Base-by-base conservation (phyloP, 2,797 vertebrate species). In the Betta splendens region DNA sequence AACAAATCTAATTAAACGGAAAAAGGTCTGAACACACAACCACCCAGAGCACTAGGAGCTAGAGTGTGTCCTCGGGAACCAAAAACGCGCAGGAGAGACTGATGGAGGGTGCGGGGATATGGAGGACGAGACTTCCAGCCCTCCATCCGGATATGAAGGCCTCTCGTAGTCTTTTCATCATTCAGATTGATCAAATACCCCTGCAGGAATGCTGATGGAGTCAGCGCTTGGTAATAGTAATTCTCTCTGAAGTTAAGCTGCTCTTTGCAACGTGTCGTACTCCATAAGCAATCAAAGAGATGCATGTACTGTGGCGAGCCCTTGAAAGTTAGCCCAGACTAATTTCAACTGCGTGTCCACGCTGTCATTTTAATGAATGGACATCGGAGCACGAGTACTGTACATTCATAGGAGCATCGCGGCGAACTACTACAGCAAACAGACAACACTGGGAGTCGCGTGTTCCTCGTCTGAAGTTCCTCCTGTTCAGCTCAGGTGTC, bases 1-100 rank as follows among this genome's bases (percentile, higher is more conserved):
- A 92, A 93, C 91, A 93, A 93, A 93, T 93, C 92, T 94, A 94
- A 94, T 94, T 93, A 93, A 94, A 93, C 84, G 89, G 91, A 91
- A 92, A 90, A 91, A 86, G 90, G 90, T 92, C 85, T 86, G 90
- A 92, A 91, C 89, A 91, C 84, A 91, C 89, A 91, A 84, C 85
- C 90, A 86, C 86, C 90, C 88, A 84, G 90, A 92, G 86, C 84
- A 87, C 76, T 73, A 82, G 79, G 83, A 86, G 83, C 83, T 76
- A 86, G 83, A 89, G 85, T 84, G 85, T 85, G 87, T 91, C 88
- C 87, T 85, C 85, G 71, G 88, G 87, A 89, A 86, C 85, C 85
- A 85, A 85, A 78, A 77, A 76, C 35, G 84, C 83, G 83, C 73
- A 70, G 76, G 80, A 85, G 84, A 86, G 86, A 89, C 72, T 79